These are phyloP conservation scores for Watsonalla cultraria DNA, from an alignment of 2,888 invertebrate species.

Conservation along the genomic window DNA sequence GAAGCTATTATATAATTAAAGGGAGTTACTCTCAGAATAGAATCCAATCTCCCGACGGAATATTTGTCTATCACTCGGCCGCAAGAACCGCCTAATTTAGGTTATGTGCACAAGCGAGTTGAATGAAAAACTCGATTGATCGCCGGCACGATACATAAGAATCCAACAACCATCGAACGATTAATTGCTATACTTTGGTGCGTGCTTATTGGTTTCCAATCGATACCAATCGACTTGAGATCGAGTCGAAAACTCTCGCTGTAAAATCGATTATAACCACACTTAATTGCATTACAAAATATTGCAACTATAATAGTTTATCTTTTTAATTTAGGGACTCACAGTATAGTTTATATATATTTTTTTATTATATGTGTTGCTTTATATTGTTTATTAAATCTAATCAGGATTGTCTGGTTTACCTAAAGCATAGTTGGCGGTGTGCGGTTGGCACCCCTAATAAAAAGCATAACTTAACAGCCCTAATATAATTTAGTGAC, in stretches of 20 bases:
- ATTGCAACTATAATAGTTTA: too few relatives aligned
- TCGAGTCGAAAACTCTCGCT: not conserved
- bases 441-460: too few relatives aligned
- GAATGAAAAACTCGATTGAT: constrained; percentile 1
- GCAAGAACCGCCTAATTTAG: not conserved
- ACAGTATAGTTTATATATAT: too few relatives aligned
- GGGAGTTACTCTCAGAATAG: too few relatives aligned
- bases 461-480: too few relatives aligned
- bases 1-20: too few relatives aligned
- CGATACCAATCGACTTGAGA: not conserved
- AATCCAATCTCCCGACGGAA: not conserved
- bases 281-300: not conserved
- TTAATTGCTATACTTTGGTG: not conserved
- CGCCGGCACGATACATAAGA: not conserved
- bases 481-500: too few relatives aligned
- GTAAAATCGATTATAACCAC: not conserved
- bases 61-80: not conserved
- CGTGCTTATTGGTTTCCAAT: not conserved
- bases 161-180: not conserved
- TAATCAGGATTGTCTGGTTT: too few relatives aligned
- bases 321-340: too few relatives aligned
- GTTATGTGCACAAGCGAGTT: not conserved
- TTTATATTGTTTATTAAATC: too few relatives aligned
- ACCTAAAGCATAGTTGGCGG: too few relatives aligned
- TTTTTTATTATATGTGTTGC: too few relatives aligned